phyloP scores from a whole-genome alignment of 2,888 invertebrate species.

The Noctua comes region DNA sequence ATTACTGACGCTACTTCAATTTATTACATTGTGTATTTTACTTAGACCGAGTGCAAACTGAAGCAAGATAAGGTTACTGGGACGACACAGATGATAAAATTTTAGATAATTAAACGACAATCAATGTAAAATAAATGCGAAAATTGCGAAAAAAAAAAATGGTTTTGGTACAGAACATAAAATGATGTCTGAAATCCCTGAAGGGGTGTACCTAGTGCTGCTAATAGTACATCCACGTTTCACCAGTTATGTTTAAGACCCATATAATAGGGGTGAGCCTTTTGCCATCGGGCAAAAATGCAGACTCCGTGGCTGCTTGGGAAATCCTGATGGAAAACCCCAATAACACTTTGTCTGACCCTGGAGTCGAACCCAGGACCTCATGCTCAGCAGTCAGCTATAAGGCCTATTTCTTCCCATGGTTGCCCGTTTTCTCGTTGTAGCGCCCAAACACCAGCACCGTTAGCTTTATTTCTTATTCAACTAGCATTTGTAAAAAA shows the following conservation, averaged over 20 bases:
- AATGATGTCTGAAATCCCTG: fast-evolving
- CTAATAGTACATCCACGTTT: neutral
- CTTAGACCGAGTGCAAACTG: conserved; percentile 3
- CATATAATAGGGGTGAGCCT: neutral
- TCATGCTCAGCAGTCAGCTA: too few species aligned
- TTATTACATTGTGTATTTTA: conserved; percentile 20
- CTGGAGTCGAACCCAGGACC: too few species aligned
- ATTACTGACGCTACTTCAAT: conserved; percentile 19
- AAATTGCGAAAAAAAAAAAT: too few species aligned
- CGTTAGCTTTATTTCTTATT: neutral
- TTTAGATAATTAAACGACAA: neutral
- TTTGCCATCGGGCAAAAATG: neutral
- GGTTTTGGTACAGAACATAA: neutral
- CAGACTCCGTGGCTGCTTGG: neutral
- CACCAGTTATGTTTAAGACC: neutral
- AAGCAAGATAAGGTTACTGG: conserved; percentile 22
- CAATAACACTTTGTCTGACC: neutral
- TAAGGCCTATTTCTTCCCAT: too few species aligned
- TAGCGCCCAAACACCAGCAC: neutral
- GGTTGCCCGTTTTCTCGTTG: too few species aligned
- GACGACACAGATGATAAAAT: neutral
- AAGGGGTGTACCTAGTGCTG: neutral
- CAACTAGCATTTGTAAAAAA: neutral
- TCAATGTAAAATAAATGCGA: neutral
- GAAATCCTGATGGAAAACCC: too few species aligned